Evolutionary conservation across 2,797 vertebrate genomes (phyloP).

Genomic region (Oreonectes daqikongensis): DNA sequence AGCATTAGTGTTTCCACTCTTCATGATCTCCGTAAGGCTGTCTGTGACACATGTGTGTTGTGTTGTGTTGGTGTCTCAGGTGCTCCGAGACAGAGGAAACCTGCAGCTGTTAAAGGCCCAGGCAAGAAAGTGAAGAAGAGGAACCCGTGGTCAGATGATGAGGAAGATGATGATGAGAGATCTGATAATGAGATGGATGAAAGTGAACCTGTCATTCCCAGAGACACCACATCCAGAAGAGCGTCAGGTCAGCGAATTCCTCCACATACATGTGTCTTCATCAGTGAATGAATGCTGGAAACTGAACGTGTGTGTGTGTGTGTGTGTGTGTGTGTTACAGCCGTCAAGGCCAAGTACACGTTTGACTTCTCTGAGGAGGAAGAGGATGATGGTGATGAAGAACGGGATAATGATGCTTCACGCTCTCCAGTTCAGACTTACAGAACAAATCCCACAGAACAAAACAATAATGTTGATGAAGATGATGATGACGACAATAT

Average conservation of each 20-base stretch:
- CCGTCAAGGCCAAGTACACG: slow-evolving; percentile 95
- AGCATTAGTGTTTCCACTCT: background rate
- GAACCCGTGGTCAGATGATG: slow-evolving; percentile 98
- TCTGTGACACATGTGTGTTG: background rate
- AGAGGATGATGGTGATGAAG: slow-evolving; percentile 72
- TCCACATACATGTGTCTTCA: too few species aligned
- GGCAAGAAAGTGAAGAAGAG: slow-evolving; percentile 93
- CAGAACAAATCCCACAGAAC: slow-evolving; percentile 78
- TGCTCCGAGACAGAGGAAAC: slow-evolving; percentile 82
- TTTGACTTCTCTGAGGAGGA: slow-evolving; percentile 97
- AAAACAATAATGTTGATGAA: slow-evolving; percentile 76
- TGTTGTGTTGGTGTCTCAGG: slow-evolving; percentile 59
- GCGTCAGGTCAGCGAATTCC: slow-evolving; percentile 80
- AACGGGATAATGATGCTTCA: slow-evolving; percentile 67
- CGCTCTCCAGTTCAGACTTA: slow-evolving; percentile 83
- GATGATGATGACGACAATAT: slow-evolving; percentile 82
- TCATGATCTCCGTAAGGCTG: background rate
- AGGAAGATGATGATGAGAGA: slow-evolving; percentile 89
- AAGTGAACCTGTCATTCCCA: slow-evolving; percentile 86
- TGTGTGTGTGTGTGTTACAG: slow-evolving; percentile 65
- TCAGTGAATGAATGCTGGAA: too few species aligned
- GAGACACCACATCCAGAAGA: slow-evolving; percentile 91
- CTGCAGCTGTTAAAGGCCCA: slow-evolving; percentile 77
- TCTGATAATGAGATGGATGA: slow-evolving; percentile 92
- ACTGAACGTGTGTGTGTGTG: background rate